These are phyloP conservation scores for Dendrocincla tyrannina DNA, from an alignment of 2,797 vertebrate species.

Conservation along the genomic window DNA sequence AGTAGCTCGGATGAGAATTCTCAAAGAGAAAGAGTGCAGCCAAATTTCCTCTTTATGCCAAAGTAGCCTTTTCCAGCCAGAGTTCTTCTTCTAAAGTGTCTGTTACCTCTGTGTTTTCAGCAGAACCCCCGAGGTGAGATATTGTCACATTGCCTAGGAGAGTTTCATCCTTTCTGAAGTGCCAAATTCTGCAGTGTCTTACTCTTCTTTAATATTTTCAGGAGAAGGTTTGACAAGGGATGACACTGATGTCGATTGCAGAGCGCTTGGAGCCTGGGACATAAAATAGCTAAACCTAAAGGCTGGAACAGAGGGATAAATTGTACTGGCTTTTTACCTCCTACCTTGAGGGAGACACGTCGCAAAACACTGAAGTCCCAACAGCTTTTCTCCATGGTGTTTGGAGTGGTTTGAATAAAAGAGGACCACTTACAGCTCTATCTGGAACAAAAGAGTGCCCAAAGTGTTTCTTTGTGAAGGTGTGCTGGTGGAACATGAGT, in stretches of 20 bases:
- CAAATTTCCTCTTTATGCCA: neutral
- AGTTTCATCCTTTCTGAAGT: neutral
- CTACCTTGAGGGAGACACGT: neutral
- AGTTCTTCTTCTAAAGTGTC: neutral
- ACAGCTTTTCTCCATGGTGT: neutral
- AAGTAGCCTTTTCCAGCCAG: neutral
- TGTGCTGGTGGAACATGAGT: neutral
- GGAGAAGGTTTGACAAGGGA: constrained; percentile 5
- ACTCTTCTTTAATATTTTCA: neutral
- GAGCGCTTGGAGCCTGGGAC: neutral
- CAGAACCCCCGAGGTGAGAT: neutral
- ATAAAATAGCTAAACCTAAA: neutral
- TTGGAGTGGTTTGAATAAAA: neutral
- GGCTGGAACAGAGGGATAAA: neutral
- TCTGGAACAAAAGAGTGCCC: neutral
- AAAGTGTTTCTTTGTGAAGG: neutral
- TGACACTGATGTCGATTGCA: neutral
- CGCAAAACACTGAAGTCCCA: neutral
- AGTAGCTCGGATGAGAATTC: neutral
- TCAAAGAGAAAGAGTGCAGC: neutral
- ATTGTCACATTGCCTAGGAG: neutral
- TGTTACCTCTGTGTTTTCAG: neutral
- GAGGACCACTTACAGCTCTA: neutral
- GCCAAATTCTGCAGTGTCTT: neutral
- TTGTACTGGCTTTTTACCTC: neutral